Conservation (phyloP, 1,140 invertebrate genomes). For the Aporrectodea caliginosa region DNA sequence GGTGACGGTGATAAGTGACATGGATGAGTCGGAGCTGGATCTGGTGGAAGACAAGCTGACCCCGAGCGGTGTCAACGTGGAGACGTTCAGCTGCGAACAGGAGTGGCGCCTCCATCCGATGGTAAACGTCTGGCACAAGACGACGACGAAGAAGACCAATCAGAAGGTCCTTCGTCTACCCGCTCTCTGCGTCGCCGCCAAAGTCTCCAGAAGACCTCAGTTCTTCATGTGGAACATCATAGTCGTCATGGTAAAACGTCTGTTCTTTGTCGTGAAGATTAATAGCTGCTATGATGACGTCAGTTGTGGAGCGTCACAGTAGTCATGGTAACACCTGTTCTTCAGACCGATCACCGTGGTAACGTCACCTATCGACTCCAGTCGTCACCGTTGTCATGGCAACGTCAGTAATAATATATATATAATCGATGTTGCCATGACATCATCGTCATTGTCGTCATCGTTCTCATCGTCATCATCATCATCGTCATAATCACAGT, state of each 20-base stretch:
- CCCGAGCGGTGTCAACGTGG: conserved; percentile 51
- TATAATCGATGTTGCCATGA: not conserved
- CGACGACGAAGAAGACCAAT: conserved; percentile 50
- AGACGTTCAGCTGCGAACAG: conserved; percentile 56
- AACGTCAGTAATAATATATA: not conserved
- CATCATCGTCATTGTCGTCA: not conserved
- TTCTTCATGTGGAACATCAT: conserved; percentile 58
- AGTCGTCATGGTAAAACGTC: conserved; percentile 50
- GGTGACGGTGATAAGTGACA: conserved; percentile 51
- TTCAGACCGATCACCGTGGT: not conserved
- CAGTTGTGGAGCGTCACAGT: too few species aligned
- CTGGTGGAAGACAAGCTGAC: conserved; percentile 48
- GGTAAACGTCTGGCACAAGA: conserved; percentile 38
- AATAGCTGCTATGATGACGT: too few species aligned
- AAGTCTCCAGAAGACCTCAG: conserved; percentile 51
- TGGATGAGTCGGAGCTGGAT: conserved; percentile 52
- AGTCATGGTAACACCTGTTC: not conserved
- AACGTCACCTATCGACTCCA: not conserved
- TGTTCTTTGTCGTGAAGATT: too few species aligned
- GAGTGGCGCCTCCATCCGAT: conserved; percentile 40
- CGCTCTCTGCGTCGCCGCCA: conserved; percentile 52
- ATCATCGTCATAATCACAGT: not conserved
- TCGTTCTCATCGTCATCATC: not conserved
- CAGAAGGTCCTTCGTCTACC: conserved; percentile 42
- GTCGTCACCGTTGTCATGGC: not conserved